Evolutionary conservation across 2,888 invertebrate genomes (phyloP).

Genomic region (Lomographa bimaculata): DNA sequence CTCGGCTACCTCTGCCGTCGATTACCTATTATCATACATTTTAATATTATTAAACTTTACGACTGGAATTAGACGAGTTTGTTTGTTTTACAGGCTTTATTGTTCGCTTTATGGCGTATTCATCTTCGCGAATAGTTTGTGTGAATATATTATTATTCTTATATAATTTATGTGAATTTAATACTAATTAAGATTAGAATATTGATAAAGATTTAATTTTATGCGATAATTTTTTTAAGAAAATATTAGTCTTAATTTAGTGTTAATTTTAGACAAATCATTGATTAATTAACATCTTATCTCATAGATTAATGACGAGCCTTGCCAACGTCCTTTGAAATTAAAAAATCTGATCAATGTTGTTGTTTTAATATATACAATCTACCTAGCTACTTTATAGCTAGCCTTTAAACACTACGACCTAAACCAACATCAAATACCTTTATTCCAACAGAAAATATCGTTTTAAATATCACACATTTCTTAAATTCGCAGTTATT

Average conservation of each 20-base stretch:
- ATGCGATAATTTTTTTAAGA: conserved; percentile 2
- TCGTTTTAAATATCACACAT: too few relatives aligned
- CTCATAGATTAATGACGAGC: background rate
- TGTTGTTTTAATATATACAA: too few relatives aligned
- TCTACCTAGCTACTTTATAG: too few relatives aligned
- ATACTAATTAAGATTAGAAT: conserved; percentile 13
- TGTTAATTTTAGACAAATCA: conserved; percentile 1
- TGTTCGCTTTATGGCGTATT: conserved; percentile 16
- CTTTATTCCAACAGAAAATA: too few relatives aligned
- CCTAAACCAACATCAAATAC: too few relatives aligned
- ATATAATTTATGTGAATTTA: conserved; percentile 10
- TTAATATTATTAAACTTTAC: conserved; percentile 42
- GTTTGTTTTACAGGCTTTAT: conserved; percentile 26
- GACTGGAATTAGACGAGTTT: conserved; percentile 22
- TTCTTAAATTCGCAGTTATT: too few relatives aligned
- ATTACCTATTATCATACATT: conserved; percentile 43
- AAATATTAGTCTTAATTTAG: conserved; percentile 10
- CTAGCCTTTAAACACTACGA: too few relatives aligned
- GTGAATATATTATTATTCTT: conserved; percentile 15
- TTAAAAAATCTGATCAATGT: too few relatives aligned
- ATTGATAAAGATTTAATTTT: background rate
- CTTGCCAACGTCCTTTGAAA: too few relatives aligned
- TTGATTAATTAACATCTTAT: conserved; percentile 13
- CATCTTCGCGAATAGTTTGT: conserved; percentile 9
- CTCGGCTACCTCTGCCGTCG: conserved; percentile 30